phyloP scores from a whole-genome alignment of 2,113 vertebrate genomes.

The Bos taurus region ARS-UCD2.0 NC_037336.1:52036501-52037000 shows the following conservation, averaged over 20 bases:
- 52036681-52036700: background rate
- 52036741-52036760: background rate
- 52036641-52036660: background rate
- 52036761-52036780: background rate
- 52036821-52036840: background rate
- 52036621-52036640: background rate
- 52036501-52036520: slow-evolving; percentile 80
- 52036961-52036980: background rate
- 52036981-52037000: background rate
- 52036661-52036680: background rate
- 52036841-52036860: background rate
- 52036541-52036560: slow-evolving; percentile 56
- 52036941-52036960: background rate
- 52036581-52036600: background rate
- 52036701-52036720: background rate
- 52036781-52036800: background rate
- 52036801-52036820: background rate
- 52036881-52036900: background rate
- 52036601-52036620: background rate
- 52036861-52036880: background rate
- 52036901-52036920: background rate
- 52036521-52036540: slow-evolving; percentile 80
- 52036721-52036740: background rate
- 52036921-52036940: background rate
- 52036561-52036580: background rate